Percentiles rank a stretch among this genome's conserved stretches.
These are phyloP conservation scores for Sicus ferrugineus DNA, from an alignment of 2,888 invertebrate species.

Conservation along the genomic window DNA sequence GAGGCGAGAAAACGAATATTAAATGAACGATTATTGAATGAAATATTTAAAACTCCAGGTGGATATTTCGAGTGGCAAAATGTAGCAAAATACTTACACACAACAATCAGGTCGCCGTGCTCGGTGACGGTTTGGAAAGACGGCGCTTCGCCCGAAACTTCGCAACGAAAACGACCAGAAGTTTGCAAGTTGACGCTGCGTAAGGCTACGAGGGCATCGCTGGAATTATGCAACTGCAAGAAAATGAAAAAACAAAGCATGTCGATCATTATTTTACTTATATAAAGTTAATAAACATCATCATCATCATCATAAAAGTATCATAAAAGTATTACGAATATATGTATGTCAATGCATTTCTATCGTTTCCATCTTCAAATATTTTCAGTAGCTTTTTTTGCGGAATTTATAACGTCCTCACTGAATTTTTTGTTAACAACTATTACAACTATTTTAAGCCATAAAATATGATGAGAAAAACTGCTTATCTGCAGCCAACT, in stretches of 20 bases:
- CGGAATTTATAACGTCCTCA: background rate
- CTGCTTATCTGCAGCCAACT: constrained; percentile 13
- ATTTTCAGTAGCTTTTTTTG: no score
- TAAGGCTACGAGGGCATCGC: constrained; percentile 72
- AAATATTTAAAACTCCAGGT: no score
- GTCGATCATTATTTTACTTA: background rate
- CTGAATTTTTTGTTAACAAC: constrained; percentile 18
- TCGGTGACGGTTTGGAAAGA: constrained; percentile 75
- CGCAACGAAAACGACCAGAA: constrained; percentile 73
- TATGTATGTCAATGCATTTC: no score
- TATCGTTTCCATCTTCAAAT: no score
- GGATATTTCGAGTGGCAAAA: background rate
- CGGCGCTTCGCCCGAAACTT: constrained; percentile 76
- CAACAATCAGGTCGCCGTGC: constrained; percentile 73
- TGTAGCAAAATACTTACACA: constrained; percentile 68
- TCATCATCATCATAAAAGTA: no score
- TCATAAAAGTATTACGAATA: no score
- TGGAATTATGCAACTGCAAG: constrained; percentile 73
- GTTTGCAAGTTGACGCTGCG: constrained; percentile 72
- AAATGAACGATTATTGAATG: no score
- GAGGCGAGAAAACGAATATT: no score
- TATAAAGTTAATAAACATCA: no score
- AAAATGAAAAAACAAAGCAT: constrained; percentile 40
- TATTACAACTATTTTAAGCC: constrained; percentile 47
- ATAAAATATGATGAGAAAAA: constrained; percentile 12